A percentile compares a stretch with the other conserved stretches of the same genome.
Conservation (phyloP, 64 coral and sea anemone genomes). For the Montipora capricornis region DNA sequence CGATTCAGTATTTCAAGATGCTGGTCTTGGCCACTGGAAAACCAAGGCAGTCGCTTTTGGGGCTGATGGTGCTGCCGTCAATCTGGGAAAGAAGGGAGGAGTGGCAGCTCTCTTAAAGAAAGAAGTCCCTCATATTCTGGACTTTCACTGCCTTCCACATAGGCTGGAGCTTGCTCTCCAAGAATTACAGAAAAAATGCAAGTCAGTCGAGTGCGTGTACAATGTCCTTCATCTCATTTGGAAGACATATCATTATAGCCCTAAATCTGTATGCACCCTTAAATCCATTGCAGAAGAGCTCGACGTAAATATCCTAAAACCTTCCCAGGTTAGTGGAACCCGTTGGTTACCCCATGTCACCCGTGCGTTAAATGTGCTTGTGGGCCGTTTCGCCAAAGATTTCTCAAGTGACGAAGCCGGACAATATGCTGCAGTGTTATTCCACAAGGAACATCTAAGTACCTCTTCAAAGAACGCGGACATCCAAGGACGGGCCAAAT, state of each 20-base stretch:
- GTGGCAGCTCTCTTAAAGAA: slow-evolving; percentile 6
- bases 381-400: no score
- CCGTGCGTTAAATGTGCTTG: not conserved
- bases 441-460: no score
- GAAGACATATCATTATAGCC: not conserved
- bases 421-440: no score
- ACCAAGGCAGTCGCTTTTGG: slow-evolving; percentile 9
- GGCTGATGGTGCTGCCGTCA: not conserved
- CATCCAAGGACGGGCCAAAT: no score
- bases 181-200: not conserved
- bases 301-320: not conserved
- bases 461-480: no score
- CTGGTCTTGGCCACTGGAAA: not conserved
- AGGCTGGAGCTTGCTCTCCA: not conserved
- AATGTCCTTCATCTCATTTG: not conserved
- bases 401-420: no score
- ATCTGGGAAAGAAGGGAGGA: slow-evolving; percentile 16
- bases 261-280: no score
- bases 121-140: not conserved
- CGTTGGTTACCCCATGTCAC: not conserved
- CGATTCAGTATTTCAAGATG: no score
- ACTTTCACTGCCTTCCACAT: slow-evolving; percentile 15
- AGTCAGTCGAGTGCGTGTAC: not conserved
- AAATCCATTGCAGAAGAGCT: no score
- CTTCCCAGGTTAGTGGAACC: not conserved